Conservation (phyloP, 2,113 vertebrate species). For the Mesembrinibis cayennensis region DNA sequence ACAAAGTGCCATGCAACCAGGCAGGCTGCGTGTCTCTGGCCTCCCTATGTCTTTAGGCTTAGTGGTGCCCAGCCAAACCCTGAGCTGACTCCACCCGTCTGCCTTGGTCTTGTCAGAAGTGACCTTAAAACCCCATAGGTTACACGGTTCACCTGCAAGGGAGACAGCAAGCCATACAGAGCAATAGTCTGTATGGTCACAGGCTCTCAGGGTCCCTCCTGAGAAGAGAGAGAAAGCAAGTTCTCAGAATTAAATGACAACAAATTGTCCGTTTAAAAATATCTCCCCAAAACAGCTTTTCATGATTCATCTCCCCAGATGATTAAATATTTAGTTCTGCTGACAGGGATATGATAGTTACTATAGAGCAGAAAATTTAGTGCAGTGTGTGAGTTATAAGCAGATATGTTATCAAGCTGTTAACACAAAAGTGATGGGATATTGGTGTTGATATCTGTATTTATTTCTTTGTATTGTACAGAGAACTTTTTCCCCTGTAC, state of each 20-base stretch:
- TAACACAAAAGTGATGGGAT: conserved; percentile 44
- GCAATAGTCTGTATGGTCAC: not conserved
- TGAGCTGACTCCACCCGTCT: not conserved
- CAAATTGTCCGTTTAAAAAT: conserved; percentile 14
- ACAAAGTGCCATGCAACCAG: not conserved
- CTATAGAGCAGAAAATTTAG: conserved; percentile 41
- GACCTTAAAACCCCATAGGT: accelerated
- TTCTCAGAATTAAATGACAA: conserved; percentile 30
- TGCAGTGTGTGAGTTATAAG: conserved; percentile 13
- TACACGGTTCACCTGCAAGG: not conserved
- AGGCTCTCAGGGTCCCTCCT: not conserved
- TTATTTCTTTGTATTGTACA: conserved; percentile 8
- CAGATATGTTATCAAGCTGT: conserved; percentile 43
- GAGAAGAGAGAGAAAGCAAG: not conserved
- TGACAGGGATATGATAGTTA: conserved; percentile 34
- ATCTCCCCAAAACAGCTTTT: conserved; percentile 35
- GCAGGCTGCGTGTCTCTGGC: not conserved
- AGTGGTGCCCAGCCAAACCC: not conserved
- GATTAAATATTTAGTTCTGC: conserved; percentile 51
- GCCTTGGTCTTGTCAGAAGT: not conserved
- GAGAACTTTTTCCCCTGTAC: not conserved
- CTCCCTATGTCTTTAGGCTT: not conserved
- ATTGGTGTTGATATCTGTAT: conserved; percentile 39
- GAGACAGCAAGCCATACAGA: not conserved
- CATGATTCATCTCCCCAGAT: conserved; percentile 38